Evolutionary conservation across 1,140 invertebrate species (phyloP), one percentile per base, ranked within the genome.

Genomic region (Ctenoplectra terminalis): DNA sequence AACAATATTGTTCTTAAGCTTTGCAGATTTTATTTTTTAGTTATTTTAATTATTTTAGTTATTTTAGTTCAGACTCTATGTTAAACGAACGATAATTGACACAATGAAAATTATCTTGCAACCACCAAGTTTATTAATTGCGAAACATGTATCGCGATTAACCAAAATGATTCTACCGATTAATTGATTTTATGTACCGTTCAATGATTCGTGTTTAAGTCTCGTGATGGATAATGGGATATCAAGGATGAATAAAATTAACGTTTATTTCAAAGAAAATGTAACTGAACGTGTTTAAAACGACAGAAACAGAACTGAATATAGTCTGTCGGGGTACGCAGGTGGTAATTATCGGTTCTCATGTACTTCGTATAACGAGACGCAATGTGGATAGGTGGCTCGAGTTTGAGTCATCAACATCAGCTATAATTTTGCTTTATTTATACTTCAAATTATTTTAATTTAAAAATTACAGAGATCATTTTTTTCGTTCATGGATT

Each of bases 381-480:
- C 31, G 31, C n/a, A 43, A 23, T 7, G 31, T 89, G 88, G 90
- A 87, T 82, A 89, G 88, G 90, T 90, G 88, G 88, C 90, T 91
- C 89, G 91, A 91, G 88, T 91, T 78, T 84, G 84, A 88, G 46
- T 71, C 52, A 91, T 92, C 92, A 91, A 91, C 92, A 89, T 93
- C 83, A 89, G 87, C 90, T 90, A 90, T 90, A 89, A 89, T 91
- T 89, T 92, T 80, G 86, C 86, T 91, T 93, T 92, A 92, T 93
- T 92, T 87, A 89, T 91, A 89, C 84, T 90, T 92, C 90, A 92
- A 93, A 92, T 91, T 90, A 93, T 87, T 91, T 91, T 90, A 91
- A 90, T 91, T 90, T 90, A 92, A 93, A 93, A 91, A 93, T 93
- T 94, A 94, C 92, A 93, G 93, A 94, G 93, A 94, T 94, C 93